Percentiles rank a stretch among this genome's conserved stretches.
Evolutionary conservation across 1,140 invertebrate species (phyloP).

Genomic region (Megalonaias nervosa): DNA sequence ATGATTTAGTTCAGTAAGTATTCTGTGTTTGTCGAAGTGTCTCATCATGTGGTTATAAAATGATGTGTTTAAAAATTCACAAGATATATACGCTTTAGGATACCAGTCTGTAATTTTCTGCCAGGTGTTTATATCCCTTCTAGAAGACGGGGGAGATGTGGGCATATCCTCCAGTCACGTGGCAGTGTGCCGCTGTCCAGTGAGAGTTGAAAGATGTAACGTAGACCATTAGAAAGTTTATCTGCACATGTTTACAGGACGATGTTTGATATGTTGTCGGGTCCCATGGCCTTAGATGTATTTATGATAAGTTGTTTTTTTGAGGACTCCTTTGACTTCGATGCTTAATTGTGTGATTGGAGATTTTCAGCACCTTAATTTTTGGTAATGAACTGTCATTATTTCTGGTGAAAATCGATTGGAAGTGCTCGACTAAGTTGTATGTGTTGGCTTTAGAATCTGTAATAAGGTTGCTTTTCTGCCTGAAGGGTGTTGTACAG

Average conservation of each 20-base stretch:
- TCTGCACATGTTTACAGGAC: conserved; percentile 9
- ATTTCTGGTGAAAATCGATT: conserved; percentile 30
- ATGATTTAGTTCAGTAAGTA: conserved; percentile 28
- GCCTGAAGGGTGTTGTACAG: neutral
- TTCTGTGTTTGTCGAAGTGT: conserved; percentile 31
- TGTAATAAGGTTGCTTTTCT: neutral
- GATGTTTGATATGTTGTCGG: conserved; percentile 17
- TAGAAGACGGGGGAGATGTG: conserved; percentile 33
- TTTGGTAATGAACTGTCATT: neutral
- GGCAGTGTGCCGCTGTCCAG: neutral
- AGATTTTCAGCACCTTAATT: neutral
- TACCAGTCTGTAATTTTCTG: conserved; percentile 25
- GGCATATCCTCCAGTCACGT: conserved; percentile 19
- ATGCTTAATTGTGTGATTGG: neutral
- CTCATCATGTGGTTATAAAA: conserved; percentile 21
- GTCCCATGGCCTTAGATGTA: conserved; percentile 4
- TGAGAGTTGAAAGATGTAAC: conserved; percentile 7
- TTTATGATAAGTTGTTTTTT: conserved; percentile 8
- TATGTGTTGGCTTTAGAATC: conserved; percentile 4
- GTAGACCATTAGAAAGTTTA: neutral
- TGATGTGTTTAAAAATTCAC: conserved; percentile 31
- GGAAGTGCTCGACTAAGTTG: conserved; percentile 18
- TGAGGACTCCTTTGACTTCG: neutral
- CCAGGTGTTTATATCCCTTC: conserved; percentile 21
- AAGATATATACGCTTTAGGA: conserved; percentile 15